phyloP scores from a whole-genome alignment of 2,113 vertebrate species.

The Thymallus thymallus region DNA sequence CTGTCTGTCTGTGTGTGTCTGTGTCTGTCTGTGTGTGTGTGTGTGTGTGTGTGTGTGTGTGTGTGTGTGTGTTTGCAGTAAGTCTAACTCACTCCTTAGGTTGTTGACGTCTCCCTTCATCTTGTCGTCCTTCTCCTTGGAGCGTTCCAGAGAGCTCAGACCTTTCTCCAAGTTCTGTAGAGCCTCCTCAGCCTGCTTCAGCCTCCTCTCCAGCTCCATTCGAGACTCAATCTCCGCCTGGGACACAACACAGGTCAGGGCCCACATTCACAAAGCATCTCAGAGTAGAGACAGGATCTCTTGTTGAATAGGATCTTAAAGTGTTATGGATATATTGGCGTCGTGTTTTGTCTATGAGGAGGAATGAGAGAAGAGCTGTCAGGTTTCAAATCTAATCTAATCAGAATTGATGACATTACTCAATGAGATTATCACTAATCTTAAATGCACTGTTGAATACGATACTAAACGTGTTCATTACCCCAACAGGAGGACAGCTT shows the following conservation, averaged over 20 bases:
- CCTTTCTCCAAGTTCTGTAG: constrained; percentile 89
- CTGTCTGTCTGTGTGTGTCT: not conserved
- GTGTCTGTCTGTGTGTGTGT: not conserved
- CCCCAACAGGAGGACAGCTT: too few species aligned
- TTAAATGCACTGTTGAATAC: too few species aligned
- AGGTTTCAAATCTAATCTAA: too few species aligned
- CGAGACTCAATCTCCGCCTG: constrained; percentile 91
- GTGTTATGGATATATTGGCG: too few species aligned
- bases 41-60: not conserved
- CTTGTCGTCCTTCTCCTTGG: constrained; percentile 85
- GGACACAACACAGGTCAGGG: not conserved
- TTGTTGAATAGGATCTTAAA: too few species aligned
- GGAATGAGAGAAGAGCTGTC: too few species aligned
- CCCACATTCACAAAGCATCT: not conserved
- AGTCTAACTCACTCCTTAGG: constrained; percentile 83
- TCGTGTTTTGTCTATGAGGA: too few species aligned
- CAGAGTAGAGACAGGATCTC: too few species aligned
- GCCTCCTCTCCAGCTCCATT: constrained; percentile 84
- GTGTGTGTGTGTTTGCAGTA: not conserved
- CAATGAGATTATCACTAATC: too few species aligned
- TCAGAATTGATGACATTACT: too few species aligned
- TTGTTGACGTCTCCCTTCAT: constrained; percentile 93
- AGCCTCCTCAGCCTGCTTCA: constrained; percentile 88
- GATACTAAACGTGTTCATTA: too few species aligned
- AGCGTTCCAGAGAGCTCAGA: constrained; percentile 81